Conservation (phyloP, 2,797 vertebrate species). For the Cuniculus paca region DNA sequence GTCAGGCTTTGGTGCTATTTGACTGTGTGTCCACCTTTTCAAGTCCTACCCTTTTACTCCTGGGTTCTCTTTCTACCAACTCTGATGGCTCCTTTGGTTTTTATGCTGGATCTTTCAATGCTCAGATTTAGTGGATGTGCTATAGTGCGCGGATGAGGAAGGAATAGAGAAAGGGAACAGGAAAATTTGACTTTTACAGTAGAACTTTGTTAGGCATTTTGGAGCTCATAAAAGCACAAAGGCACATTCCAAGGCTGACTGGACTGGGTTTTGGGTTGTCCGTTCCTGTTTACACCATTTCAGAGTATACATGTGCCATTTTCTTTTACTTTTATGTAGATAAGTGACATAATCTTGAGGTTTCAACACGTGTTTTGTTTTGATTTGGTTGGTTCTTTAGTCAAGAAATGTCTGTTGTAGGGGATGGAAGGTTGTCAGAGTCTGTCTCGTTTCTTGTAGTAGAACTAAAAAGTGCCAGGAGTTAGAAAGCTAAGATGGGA, state of each 20-base stretch:
- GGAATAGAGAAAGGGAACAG: background rate
- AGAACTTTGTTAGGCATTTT: conserved; percentile 4
- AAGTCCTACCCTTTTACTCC: background rate
- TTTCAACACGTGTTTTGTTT: background rate
- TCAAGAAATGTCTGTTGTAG: background rate
- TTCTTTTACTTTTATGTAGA: background rate
- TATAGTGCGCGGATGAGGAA: background rate
- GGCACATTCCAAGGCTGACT: conserved; percentile 45
- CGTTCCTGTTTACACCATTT: conserved; percentile 17
- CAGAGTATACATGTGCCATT: background rate
- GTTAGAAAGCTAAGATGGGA: background rate
- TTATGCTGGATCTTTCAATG: background rate
- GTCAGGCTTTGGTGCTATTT: background rate
- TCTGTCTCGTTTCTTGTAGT: background rate
- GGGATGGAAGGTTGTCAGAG: background rate
- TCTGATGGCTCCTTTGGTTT: conserved; percentile 5
- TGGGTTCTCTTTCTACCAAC: background rate
- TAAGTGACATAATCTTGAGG: background rate
- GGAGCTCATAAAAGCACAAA: conserved; percentile 28
- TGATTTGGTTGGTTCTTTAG: background rate
- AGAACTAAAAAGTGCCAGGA: background rate
- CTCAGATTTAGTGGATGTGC: background rate
- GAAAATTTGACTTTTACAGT: background rate
- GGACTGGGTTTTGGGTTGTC: background rate
- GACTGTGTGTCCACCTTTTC: background rate